Base-by-base conservation (phyloP, 2,888 invertebrate species). In the Monochamus alternatus region DNA sequence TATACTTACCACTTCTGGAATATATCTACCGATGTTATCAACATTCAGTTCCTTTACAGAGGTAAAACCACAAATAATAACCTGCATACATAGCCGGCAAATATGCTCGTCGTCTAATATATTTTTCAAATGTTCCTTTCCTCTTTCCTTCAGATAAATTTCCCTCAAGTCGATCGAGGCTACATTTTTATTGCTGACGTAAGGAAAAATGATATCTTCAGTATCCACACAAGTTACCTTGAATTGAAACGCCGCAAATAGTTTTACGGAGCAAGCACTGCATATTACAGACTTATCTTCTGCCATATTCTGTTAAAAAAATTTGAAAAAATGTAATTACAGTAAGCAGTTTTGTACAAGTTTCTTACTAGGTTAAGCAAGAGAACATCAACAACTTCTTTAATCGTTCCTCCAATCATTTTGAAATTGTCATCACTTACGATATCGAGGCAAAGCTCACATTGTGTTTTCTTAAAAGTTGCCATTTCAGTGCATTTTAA, bases 1-100 rank as follows among this genome's bases (percentile, higher is more conserved):
- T 59, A 5, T 59, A 62, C 32, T 62, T n/a, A 62, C 60, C 31
- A 62, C n/a, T 38, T 62, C 60, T 62, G 60, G 60, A n/a, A 62
- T 62, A 62, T 38, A 62, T 12, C 10, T 62, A 12, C 12, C 32
- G n/a, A 62, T 12, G 9, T 32, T 32, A 12, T 62, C 60, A 62
- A 3, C 9, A 32, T 62, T 3, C 10, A 62, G 32, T 32, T 38
- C n/a, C 10, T 62, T n/a, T 32, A 31, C 2, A 5, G 31, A 5
- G 32, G 31, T 31, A 62, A 32, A 62, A 2, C 12, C 5, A 5
- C 31, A 62, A n/a, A 12, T 12, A 4, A 38, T 7, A 5, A 62
- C 30, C 12, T 9, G 30, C 60, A 32, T 62, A 38, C 60, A 62
- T 10, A 62, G 31, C 12, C 60, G 60, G 8, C 60, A 62, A n/a